phyloP scores from a whole-genome alignment of 2,888 invertebrate species.

The Trissolcus brochymenae region DNA sequence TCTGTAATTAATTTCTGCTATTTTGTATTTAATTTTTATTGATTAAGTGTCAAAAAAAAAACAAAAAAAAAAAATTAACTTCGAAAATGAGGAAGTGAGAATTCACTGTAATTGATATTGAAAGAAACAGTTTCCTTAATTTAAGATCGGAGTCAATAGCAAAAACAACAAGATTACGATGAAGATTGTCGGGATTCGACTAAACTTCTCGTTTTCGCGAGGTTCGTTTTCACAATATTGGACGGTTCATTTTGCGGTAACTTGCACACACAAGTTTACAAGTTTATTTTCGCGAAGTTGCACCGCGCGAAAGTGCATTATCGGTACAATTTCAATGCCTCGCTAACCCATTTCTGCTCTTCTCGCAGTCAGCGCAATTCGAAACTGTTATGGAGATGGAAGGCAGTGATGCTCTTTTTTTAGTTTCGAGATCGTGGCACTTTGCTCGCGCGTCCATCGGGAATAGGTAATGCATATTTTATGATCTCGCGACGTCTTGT shows the following conservation, averaged over 20 bases:
- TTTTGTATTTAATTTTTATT: no score
- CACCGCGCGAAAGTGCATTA: constrained; percentile 18
- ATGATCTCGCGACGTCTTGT: constrained; percentile 63
- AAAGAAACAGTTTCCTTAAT: no score
- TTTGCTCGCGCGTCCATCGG: constrained; percentile 63
- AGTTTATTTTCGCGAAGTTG: constrained; percentile 32
- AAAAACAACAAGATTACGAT: neutral
- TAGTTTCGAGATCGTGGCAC: constrained; percentile 63
- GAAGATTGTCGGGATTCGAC: constrained; percentile 12
- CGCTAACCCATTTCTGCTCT: constrained; percentile 42
- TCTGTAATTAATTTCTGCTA: no score
- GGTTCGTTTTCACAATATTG: constrained; percentile 5
- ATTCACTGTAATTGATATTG: neutral
- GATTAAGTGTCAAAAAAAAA: no score
- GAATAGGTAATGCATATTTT: constrained; percentile 73
- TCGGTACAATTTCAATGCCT: constrained; percentile 23
- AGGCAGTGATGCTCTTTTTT: constrained; percentile 57
- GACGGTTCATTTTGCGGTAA: constrained; percentile 30
- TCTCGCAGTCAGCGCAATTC: constrained; percentile 31
- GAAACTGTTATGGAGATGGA: constrained; percentile 68
- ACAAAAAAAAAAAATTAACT: neutral
- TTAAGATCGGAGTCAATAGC: no score
- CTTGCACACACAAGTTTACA: constrained; percentile 29
- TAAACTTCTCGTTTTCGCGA: constrained; percentile 2
- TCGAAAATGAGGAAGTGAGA: no score